These are phyloP conservation scores for Myopa testacea DNA, from an alignment of 2,888 invertebrate species.

Conservation along the genomic window DNA sequence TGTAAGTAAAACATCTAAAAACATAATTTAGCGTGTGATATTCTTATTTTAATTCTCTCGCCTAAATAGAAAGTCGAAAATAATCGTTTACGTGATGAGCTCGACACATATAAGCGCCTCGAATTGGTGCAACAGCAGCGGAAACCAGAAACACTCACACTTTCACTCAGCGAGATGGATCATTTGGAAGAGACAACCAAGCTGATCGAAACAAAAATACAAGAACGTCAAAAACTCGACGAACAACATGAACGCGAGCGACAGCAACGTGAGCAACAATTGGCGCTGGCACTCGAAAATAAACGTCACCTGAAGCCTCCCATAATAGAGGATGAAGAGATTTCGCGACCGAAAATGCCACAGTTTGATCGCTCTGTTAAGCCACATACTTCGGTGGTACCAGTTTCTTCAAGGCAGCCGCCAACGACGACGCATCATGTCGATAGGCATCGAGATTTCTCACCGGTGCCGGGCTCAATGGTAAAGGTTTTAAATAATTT, in stretches of 20 bases:
- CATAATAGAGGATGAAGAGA: slow-evolving; percentile 34
- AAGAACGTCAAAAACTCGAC: slow-evolving; percentile 69
- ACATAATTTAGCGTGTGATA: background rate
- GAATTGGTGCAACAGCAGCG: slow-evolving; percentile 69
- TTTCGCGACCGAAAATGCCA: slow-evolving; percentile 65
- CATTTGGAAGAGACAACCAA: slow-evolving; percentile 64
- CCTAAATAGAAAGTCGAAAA: slow-evolving; percentile 72
- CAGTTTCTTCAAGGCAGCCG: slow-evolving; percentile 2
- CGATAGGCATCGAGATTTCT: slow-evolving; percentile 71
- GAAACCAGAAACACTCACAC: slow-evolving; percentile 46
- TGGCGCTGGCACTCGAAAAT: slow-evolving; percentile 70
- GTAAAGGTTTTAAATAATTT: slow-evolving; percentile 67
- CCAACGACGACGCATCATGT: slow-evolving; percentile 45
- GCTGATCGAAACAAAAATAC: slow-evolving; percentile 70
- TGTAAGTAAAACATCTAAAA: slow-evolving; percentile 64
- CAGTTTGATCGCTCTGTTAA: slow-evolving; percentile 75
- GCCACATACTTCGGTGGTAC: slow-evolving; percentile 61
- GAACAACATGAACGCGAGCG: slow-evolving; percentile 70
- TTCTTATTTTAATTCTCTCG: slow-evolving; percentile 44
- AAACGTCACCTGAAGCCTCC: slow-evolving; percentile 65
- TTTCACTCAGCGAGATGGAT: slow-evolving; percentile 54
- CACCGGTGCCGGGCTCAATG: slow-evolving; percentile 72
- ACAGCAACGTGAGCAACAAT: slow-evolving; percentile 69
- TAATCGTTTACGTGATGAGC: slow-evolving; percentile 70
- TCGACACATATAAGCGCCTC: slow-evolving; percentile 71